phyloP scores from a whole-genome alignment of 2,888 invertebrate genomes.

The Epinotia brunnichana region DNA sequence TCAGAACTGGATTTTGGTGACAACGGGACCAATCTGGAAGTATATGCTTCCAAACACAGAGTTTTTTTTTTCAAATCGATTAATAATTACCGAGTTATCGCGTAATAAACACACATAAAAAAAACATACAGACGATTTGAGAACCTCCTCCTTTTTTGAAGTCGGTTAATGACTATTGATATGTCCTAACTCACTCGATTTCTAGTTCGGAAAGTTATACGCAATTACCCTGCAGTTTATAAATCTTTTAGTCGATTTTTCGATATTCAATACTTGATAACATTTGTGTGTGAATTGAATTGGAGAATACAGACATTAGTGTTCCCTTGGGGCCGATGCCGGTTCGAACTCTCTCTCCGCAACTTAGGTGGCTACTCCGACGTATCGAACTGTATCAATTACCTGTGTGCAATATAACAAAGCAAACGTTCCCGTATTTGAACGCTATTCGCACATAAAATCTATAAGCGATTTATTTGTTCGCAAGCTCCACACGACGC shows the following conservation, averaged over 20 bases:
- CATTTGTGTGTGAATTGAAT: constrained; percentile 24
- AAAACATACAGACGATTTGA: too few relatives aligned
- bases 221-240: too few relatives aligned
- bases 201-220: too few relatives aligned
- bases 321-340: constrained; percentile 14
- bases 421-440: constrained; percentile 7
- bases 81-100: too few relatives aligned
- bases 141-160: too few relatives aligned
- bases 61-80: too few relatives aligned
- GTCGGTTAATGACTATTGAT: too few relatives aligned
- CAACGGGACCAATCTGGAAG: too few relatives aligned
- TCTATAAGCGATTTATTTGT: constrained; percentile 18
- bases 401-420: constrained; percentile 10
- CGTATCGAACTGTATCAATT: constrained; percentile 32
- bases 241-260: constrained; percentile 4
- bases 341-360: constrained; percentile 6
- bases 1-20: too few relatives aligned
- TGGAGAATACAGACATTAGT: constrained; percentile 32
- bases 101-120: too few relatives aligned
- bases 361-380: neutral
- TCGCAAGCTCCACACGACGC: neutral
- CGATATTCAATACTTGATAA: constrained; percentile 13
- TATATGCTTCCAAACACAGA: too few relatives aligned
- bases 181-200: too few relatives aligned
- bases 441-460: constrained; percentile 10